Evolutionary conservation across 2,113 vertebrate genomes (phyloP), one percentile per base, ranked within the genome.

Genomic region (Alectura lathami): DNA sequence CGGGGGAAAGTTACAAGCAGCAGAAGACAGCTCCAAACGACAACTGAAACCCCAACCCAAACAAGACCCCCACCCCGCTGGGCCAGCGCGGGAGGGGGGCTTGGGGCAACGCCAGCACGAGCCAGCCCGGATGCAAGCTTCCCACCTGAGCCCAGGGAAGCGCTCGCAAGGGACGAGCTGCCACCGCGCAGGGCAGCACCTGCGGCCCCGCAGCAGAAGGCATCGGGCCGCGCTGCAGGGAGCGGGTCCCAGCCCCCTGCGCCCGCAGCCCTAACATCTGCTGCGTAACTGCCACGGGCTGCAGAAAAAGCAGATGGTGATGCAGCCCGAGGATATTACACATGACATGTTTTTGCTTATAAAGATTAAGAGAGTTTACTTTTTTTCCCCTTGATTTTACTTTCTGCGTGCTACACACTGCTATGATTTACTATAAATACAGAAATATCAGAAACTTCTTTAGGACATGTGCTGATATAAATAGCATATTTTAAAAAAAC

Each of bases 241-340:
- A 96, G 93, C 92, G 94, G 78, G 88, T 93, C 92, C 90, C 74
- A 82, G 87, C 73, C 77, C 86, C 54, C 81, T 74, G 94, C 93
- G 90, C 91, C 86, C 22, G 79, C 88, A 94, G 91, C 67, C 82
- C 57, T 42, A 36, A 26, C 84, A 94, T 94, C 87, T 94, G 83
- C 94, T 94, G 92, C 92, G 91, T 50, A 32, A 6, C 9, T 82
- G 83, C 96, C 95, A 96, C 72, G 45, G 51, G 30, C 69, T 74
- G 82, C 78, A 89, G 70, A 83, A 89, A 87, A 79, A 69, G 13
- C 68, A 97, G 94, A 95, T 94, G 92, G 80, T 90, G 94, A 96
- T 91, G 93, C 93, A 94, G 90, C 75, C n/a, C 27, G 17, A 94
- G 81, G 83, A 91, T 90, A 93, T 89, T 92, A 73, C 66, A 93